Conservation (phyloP, 1,140 invertebrate species). For the Babylonia areolata region DNA sequence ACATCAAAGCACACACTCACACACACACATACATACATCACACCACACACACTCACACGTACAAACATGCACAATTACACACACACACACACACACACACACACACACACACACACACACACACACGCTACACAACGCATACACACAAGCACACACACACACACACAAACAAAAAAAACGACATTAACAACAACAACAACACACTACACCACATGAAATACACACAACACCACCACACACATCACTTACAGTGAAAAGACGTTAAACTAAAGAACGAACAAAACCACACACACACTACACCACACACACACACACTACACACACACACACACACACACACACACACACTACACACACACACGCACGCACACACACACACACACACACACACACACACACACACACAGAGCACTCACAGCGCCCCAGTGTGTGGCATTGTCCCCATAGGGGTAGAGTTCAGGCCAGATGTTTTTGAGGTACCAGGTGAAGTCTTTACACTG, state of each 20-base stretch:
- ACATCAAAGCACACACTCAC: too few species aligned
- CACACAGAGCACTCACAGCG: slow-evolving; percentile 45
- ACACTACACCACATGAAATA: background rate
- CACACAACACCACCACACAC: too few species aligned
- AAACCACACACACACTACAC: too few species aligned
- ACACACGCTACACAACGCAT: background rate
- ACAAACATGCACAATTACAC: background rate
- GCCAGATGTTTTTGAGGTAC: slow-evolving; percentile 97
- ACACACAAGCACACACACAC: background rate
- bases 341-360: too few species aligned
- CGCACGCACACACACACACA: too few species aligned
- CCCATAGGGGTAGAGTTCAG: slow-evolving; percentile 78
- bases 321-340: too few species aligned
- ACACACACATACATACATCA: background rate
- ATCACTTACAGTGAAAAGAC: too few species aligned
- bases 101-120: background rate
- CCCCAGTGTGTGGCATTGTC: slow-evolving; percentile 61
- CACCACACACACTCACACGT: background rate
- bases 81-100: background rate
- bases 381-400: too few species aligned
- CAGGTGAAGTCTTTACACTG: slow-evolving; percentile 96
- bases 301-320: too few species aligned
- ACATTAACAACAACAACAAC: background rate
- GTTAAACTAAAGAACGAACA: too few species aligned
- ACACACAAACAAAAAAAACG: background rate